Base-by-base conservation (phyloP, 1,140 invertebrate genomes). In the Lethocerus indicus region DNA sequence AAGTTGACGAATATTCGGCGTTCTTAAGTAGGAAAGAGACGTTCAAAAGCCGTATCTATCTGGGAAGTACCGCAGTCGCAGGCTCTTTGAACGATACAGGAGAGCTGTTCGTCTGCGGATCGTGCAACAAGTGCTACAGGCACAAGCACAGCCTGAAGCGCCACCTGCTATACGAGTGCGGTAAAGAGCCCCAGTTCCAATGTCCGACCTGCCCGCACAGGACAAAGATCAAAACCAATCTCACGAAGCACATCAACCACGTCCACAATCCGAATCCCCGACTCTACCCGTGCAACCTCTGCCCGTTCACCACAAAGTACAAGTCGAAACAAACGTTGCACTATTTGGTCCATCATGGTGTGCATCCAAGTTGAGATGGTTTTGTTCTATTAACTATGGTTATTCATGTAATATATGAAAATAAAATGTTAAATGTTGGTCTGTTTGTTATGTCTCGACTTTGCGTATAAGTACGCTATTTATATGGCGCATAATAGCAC, bases 161-260 rank as follows among this genome's bases (percentile, higher is more conserved):
- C 28, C 57, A 58, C 29, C 21, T 43, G n/a, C 32, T 23, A 13
- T 56, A 51, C 28, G 55, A 55, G 16, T 58, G 57, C 53, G 70
- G 71, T 36, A 70, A 71, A 48, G 67, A 68, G 45, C 71, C 71
- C 20, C 61, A 66, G 7, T 74, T 71, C 57, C 57, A 60, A 24
- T 74, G 72, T 56, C 64, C 63, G 0, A 59, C 67, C 32, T 74
- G 72, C 54, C 63, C 65, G 20, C 65, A 64, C 40, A 63, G 66
- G 13, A 43, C 52, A 3, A 57, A 57, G 24, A 47, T 47, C 18
- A 52, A 52, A 14, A 29, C 23, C 18, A 57, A 54, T 48, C 41
- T 57, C 5, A 51, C 47, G 37, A 28, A 32, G 2, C 57, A 58
- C 27, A 29, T 58, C 16, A 25, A 20, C 2, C 24, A 35, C 7